A percentile compares a stretch with the other conserved stretches of the same genome.
These are phyloP conservation scores for Zalophus californianus DNA, from an alignment of 2,797 vertebrate genomes.

Conservation along the genomic window DNA sequence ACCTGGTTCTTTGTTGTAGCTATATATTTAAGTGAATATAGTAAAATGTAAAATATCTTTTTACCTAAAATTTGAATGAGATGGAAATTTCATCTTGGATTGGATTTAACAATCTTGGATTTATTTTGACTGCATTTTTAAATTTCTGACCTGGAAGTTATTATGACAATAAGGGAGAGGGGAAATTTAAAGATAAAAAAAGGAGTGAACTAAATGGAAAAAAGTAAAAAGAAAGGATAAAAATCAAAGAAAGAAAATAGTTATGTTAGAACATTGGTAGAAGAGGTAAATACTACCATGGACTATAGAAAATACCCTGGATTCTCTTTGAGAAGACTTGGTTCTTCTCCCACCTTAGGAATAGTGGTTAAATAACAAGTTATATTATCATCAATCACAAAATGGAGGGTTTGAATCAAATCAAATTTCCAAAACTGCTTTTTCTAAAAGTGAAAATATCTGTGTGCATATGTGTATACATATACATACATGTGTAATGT, in stretches of 20 bases:
- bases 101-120: not conserved
- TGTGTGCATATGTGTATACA: not conserved
- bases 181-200: slow-evolving; percentile 5
- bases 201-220: not conserved
- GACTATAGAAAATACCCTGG: not conserved
- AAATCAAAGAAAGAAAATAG: not conserved
- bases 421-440: not conserved
- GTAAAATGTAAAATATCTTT: not conserved
- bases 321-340: not conserved
- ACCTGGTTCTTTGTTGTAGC: not conserved
- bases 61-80: not conserved
- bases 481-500: not conserved
- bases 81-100: not conserved
- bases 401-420: not conserved
- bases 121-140: not conserved
- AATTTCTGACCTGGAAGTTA: slow-evolving; percentile 14
- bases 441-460: not conserved
- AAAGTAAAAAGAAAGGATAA: not conserved
- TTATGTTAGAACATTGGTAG: not conserved
- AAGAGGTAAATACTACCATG: not conserved
- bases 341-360: not conserved
- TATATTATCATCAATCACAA: not conserved
- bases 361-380: not conserved
- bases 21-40: not conserved
- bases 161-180: not conserved